Conservation (phyloP, 2,797 vertebrate genomes). For the Sphenopsis melanotis region DNA sequence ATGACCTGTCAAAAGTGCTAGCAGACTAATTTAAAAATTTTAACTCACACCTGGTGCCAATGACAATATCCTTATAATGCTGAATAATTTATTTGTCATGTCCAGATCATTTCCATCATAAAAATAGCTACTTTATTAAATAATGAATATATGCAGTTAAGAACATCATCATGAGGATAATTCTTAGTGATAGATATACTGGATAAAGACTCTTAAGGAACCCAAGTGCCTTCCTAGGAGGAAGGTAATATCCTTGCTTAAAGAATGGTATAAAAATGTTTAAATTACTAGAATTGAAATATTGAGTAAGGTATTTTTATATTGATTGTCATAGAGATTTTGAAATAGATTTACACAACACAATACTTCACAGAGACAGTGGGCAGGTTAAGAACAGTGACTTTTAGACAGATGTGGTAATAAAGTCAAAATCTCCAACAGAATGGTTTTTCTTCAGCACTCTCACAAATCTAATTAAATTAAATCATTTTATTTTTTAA, state of each 20-base stretch:
- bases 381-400: not conserved
- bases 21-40: slow-evolving; percentile 21
- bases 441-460: not conserved
- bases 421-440: not conserved
- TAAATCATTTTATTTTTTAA: not conserved
- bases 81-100: slow-evolving; percentile 57
- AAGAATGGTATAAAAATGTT: not conserved
- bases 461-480: not conserved
- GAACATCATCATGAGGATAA: slow-evolving; percentile 47
- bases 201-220: not conserved
- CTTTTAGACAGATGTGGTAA: not conserved
- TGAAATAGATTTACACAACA: not conserved
- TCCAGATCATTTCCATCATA: slow-evolving; percentile 33
- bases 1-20: not conserved
- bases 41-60: slow-evolving; percentile 7
- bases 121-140: slow-evolving; percentile 58
- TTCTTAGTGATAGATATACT: slow-evolving; percentile 46
- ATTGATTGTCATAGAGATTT: not conserved
- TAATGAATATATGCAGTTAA: slow-evolving; percentile 49
- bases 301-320: not conserved
- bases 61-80: slow-evolving; percentile 21
- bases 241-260: not conserved
- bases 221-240: not conserved
- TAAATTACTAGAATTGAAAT: slow-evolving; percentile 32
- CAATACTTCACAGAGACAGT: not conserved